Base-by-base conservation (phyloP, 2,113 vertebrate genomes). In the Paracanthobrama guichenoti region DNA sequence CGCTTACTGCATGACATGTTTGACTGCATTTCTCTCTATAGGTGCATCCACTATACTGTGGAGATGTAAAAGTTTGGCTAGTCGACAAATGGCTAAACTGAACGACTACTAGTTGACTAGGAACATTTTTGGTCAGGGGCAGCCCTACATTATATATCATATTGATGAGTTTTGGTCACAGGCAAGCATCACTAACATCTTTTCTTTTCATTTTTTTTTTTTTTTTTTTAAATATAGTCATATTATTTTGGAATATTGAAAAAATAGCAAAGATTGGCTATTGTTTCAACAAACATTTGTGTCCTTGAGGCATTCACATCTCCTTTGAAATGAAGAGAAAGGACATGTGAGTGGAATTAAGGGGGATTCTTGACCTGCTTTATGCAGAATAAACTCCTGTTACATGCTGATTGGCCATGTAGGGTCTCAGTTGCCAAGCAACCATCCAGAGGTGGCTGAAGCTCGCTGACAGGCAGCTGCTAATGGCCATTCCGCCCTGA, bases 401-500 rank as follows among this genome's bases (percentile, higher is more conserved):
- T 94, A 48, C 71, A 59, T 55, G 85, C 87, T 84, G 89, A 93
- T 93, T 92, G 92, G 92, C 86, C 87, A 57, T 86, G 88, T 86
- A 86, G 89, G 90, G 91, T 89, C 90, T 89, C 91, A 90, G 94
- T 95, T 95, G 93, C 94, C 90, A 92, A 88, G 94, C 94, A 94
- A 94, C 94, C 88, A 81, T 91, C 89, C 93, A 92, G 91, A 69
- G 84, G 91, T 85, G 89, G 85, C 81, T 85, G 35, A 90, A 88
- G 83, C 87, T 77, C 18, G 81, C 88, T 89, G 91, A 93, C 89
- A 89, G 90, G 90, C 92, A 92, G 92, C 89, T 92, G 92, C 90
- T 93, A 91, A 92, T 92, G 91, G 92, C 90, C 84, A 85, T 48
- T 14, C 84, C 83, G 55, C 64, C 53, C 83, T 71, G 39, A 79